phyloP scores from a whole-genome alignment of 64 coral and sea anemone species.

The Dendronephthya gigantea region DNA sequence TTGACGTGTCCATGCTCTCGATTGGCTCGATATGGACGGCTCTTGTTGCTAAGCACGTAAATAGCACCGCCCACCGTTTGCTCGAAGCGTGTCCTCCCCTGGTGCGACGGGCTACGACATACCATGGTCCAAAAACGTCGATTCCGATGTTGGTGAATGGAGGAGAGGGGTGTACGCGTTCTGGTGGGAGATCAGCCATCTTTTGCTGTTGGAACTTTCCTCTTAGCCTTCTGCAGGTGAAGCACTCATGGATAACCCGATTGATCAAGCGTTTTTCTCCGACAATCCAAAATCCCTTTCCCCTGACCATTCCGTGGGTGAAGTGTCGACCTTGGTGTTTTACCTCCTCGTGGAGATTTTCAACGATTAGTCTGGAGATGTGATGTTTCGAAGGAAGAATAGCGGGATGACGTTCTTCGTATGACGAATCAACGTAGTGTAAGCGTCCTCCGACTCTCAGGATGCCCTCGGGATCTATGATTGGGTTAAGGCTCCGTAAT shows the following conservation, averaged over 20 bases:
- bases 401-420: too few species aligned
- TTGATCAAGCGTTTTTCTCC: conserved; percentile 15
- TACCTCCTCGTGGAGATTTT: conserved; percentile 29
- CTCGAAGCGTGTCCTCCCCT: conserved; percentile 10
- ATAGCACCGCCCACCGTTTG: conserved; percentile 37
- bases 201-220: neutral
- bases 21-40: conserved; percentile 46
- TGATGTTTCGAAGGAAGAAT: conserved; percentile 29
- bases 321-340: conserved; percentile 33
- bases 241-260: neutral
- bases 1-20: neutral
- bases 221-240: conserved; percentile 20
- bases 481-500: too few species aligned
- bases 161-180: conserved; percentile 4
- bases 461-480: too few species aligned
- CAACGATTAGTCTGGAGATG: conserved; percentile 25
- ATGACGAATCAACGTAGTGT: too few species aligned
- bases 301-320: conserved; percentile 24
- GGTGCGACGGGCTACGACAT: neutral
- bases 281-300: conserved; percentile 37
- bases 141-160: conserved; percentile 23
- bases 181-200: conserved; percentile 33
- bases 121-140: conserved; percentile 42
- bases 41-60: conserved; percentile 34
- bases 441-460: too few species aligned